Evolutionary conservation across 1,140 invertebrate genomes (phyloP).

Genomic region (Brachionus rotundiformis): DNA sequence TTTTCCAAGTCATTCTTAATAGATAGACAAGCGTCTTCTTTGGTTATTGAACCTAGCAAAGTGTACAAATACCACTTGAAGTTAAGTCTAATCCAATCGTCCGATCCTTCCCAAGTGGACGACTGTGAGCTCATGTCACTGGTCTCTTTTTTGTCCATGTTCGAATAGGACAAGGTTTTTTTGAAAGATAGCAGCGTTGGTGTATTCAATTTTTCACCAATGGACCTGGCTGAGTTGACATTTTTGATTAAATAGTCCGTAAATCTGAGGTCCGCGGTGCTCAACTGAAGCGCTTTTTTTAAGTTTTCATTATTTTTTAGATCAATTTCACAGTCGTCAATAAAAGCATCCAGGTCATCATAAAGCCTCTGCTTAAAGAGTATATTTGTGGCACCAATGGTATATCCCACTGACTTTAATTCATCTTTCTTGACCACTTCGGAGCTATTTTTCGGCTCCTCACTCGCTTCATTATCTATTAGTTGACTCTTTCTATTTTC

Average conservation of each 20-base stretch:
- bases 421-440: neutral
- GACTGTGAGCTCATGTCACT: conserved; percentile 47
- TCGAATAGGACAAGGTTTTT: conserved; percentile 23
- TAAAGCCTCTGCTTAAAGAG: conserved; percentile 84
- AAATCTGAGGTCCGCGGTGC: conserved; percentile 91
- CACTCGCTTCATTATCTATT: neutral
- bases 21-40: conserved; percentile 51
- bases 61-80: conserved; percentile 88
- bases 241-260: conserved; percentile 87
- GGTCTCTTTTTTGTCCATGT: neutral
- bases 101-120: conserved; percentile 80
- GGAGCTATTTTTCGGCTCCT: neutral
- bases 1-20: conserved; percentile 39
- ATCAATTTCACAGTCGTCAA: conserved; percentile 81
- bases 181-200: conserved; percentile 41
- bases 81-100: conserved; percentile 92
- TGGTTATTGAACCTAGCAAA: conserved; percentile 68
- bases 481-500: neutral
- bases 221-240: conserved; percentile 73
- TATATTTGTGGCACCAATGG: conserved; percentile 94
- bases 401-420: conserved; percentile 74
- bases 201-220: conserved; percentile 45
- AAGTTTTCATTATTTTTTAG: conserved; percentile 77
- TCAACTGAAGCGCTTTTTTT: conserved; percentile 77
- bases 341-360: conserved; percentile 57